Evolutionary conservation across 2,888 invertebrate species (phyloP).

Genomic region (Phyllotreta cruciferae): DNA sequence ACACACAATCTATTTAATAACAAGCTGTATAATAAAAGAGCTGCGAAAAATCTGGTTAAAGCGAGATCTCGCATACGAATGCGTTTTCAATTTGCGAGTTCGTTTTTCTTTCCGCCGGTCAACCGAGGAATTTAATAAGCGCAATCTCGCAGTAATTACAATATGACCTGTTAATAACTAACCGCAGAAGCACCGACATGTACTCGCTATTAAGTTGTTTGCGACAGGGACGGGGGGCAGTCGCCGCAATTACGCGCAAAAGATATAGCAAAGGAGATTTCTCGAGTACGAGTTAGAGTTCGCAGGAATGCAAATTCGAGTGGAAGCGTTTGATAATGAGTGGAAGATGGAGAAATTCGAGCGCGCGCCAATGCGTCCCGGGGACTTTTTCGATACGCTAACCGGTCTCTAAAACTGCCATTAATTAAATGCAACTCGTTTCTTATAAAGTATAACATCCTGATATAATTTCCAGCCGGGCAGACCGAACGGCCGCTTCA

Average conservation of each 20-base stretch:
- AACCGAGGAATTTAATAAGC: conserved; percentile 22
- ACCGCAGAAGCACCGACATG: conserved; percentile 33
- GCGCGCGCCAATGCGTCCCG: neutral
- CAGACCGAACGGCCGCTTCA: conserved; percentile 9
- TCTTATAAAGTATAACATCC: conserved; percentile 37
- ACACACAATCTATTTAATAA: conserved; percentile 10
- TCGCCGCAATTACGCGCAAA: no score
- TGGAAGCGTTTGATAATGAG: no score
- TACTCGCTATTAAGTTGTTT: conserved; percentile 35
- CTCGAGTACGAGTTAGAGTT: no score
- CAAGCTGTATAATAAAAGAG: conserved; percentile 3
- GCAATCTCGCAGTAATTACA: conserved; percentile 24
- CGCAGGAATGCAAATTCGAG: no score
- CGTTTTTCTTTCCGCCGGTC: conserved; percentile 12
- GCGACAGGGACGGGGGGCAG: conserved; percentile 1
- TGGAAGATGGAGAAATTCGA: no score
- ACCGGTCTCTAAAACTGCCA: conserved; percentile 36
- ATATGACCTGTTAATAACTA: conserved; percentile 37
- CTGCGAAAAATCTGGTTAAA: no score
- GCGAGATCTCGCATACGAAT: neutral
- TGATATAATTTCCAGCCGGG: conserved; percentile 34
- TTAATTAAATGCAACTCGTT: conserved; percentile 36
- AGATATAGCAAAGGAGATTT: no score
- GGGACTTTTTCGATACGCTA: conserved; percentile 28
- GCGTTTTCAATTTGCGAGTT: conserved; percentile 12